Conservation (phyloP, 2,888 invertebrate genomes). For the Onchidella celtica region DNA sequence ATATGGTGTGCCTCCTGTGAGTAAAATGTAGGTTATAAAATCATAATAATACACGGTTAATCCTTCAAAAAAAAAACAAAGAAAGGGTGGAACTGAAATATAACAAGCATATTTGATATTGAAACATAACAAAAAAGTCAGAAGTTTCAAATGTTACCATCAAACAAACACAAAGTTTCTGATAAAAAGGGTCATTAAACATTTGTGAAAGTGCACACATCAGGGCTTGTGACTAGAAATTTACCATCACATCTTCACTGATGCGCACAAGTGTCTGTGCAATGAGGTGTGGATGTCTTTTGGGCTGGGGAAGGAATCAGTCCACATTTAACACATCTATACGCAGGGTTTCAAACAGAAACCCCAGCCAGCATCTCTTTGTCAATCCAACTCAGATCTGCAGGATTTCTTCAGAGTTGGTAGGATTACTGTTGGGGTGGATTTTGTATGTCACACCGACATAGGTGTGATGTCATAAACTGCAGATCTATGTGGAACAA, state of each 20-base stretch:
- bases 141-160: too few species aligned
- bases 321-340: not conserved
- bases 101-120: not conserved
- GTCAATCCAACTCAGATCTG: too few species aligned
- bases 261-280: slow-evolving; percentile 5
- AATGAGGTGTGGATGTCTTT: slow-evolving; percentile 43
- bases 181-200: not conserved
- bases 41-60: too few species aligned
- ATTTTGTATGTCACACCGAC: too few species aligned
- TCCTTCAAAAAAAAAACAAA: not conserved
- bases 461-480: too few species aligned
- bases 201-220: slow-evolving; percentile 30
- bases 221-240: not conserved
- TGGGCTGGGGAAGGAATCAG: slow-evolving; percentile 42
- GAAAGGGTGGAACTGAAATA: not conserved
- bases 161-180: not conserved
- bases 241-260: slow-evolving; percentile 47
- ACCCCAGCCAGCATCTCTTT: too few species aligned
- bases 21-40: too few species aligned
- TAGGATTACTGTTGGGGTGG: too few species aligned
- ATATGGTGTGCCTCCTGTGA: too few species aligned
- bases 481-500: too few species aligned
- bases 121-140: not conserved
- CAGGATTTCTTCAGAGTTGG: too few species aligned
- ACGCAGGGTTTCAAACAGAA: too few species aligned